These are phyloP conservation scores for Margarornis squamiger DNA, from an alignment of 2,797 vertebrate species.

Conservation along the genomic window DNA sequence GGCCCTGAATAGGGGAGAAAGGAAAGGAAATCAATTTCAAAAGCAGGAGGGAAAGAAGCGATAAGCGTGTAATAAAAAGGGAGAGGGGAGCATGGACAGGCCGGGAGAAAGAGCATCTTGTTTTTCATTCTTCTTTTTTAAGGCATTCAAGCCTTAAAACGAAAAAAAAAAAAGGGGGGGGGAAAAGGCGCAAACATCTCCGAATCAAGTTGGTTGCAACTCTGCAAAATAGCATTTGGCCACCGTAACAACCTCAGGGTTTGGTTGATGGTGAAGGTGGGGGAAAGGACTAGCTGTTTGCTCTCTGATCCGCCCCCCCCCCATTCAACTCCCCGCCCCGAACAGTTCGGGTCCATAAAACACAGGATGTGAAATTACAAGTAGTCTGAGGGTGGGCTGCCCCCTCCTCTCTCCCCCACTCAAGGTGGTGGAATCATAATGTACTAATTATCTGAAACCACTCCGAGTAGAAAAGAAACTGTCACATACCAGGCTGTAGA, in stretches of 20 bases:
- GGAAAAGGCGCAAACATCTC: neutral
- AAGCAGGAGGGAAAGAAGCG: slow-evolving; percentile 83
- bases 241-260: slow-evolving; percentile 78
- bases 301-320: slow-evolving; percentile 57
- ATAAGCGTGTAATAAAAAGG: slow-evolving; percentile 84
- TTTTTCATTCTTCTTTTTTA: slow-evolving; percentile 59
- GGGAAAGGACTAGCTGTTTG: slow-evolving; percentile 72
- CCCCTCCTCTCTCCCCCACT: slow-evolving; percentile 76
- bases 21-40: slow-evolving; percentile 87
- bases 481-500: slow-evolving; percentile 81
- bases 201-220: slow-evolving; percentile 74
- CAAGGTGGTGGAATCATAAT: slow-evolving; percentile 84
- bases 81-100: slow-evolving; percentile 73
- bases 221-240: slow-evolving; percentile 82
- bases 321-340: slow-evolving; percentile 39
- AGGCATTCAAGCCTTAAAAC: neutral
- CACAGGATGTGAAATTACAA: slow-evolving; percentile 87
- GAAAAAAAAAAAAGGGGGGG: neutral
- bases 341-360: slow-evolving; percentile 84
- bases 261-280: slow-evolving; percentile 58
- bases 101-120: slow-evolving; percentile 60
- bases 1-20: slow-evolving; percentile 83
- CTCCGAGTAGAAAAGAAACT: slow-evolving; percentile 77
- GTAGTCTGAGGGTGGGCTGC: slow-evolving; percentile 83
- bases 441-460: slow-evolving; percentile 85